Percentiles rank a stretch among this genome's conserved stretches.
phyloP scores from a whole-genome alignment of 2,797 vertebrate genomes.

The Erethizon dorsatum region DNA sequence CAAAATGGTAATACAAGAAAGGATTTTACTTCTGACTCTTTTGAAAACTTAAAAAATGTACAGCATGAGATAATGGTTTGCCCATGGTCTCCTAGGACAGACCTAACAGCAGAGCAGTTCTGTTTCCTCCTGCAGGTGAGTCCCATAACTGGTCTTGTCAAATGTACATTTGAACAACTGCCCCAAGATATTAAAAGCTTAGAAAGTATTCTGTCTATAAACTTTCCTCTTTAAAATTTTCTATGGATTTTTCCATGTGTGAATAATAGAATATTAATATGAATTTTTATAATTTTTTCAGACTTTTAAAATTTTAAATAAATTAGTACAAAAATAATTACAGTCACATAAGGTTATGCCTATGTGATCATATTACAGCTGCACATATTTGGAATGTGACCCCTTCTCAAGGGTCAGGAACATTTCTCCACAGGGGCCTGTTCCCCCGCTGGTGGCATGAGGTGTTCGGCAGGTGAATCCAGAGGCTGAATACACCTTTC shows the following conservation, averaged over 20 bases:
- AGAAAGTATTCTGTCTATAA: background rate
- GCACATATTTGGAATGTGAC: background rate
- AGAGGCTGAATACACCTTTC: background rate
- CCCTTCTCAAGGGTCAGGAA: background rate
- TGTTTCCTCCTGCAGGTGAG: background rate
- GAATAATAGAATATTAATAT: background rate
- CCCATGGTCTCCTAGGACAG: background rate
- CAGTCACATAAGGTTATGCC: background rate
- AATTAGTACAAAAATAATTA: slow-evolving; percentile 6
- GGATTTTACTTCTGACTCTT: background rate
- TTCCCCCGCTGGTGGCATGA: background rate
- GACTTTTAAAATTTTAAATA: background rate
- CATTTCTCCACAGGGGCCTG: background rate
- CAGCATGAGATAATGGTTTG: background rate
- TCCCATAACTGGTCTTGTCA: background rate
- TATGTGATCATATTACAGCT: background rate
- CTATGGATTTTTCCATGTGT: slow-evolving; percentile 1
- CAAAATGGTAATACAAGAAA: background rate
- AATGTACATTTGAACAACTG: background rate
- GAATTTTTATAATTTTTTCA: background rate
- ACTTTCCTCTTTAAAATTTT: background rate
- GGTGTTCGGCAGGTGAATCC: background rate
- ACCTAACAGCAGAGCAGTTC: background rate
- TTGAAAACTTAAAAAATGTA: background rate
- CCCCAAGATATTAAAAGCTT: background rate